These are phyloP conservation scores for Channa maculata DNA, from an alignment of 2,113 vertebrate genomes.

Conservation along the genomic window DNA sequence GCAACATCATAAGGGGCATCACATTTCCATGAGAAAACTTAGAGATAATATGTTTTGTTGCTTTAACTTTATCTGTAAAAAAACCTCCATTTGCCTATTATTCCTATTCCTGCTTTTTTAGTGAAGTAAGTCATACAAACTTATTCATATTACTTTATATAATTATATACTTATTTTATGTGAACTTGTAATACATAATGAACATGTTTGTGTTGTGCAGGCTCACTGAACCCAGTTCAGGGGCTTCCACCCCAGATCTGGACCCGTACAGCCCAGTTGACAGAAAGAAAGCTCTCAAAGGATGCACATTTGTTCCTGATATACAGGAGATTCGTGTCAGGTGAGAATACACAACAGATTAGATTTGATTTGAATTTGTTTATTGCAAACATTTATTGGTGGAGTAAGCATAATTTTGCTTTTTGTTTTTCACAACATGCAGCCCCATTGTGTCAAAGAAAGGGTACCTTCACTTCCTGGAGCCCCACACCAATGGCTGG, in stretches of 20 bases:
- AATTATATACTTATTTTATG: too few species aligned
- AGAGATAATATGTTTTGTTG: not conserved
- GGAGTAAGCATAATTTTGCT: not conserved
- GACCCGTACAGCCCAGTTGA: constrained; percentile 87
- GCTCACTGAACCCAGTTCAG: constrained; percentile 87
- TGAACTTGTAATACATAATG: not conserved
- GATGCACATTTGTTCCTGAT: constrained; percentile 90
- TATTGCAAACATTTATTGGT: not conserved
- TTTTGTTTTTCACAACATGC: constrained; percentile 13
- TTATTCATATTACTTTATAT: too few species aligned
- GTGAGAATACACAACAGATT: constrained; percentile 70
- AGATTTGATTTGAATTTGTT: too few species aligned
- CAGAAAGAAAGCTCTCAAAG: constrained; percentile 86
- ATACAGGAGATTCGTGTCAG: constrained; percentile 98
- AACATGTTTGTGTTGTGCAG: constrained; percentile 67
- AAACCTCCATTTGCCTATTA: not conserved
- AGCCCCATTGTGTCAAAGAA: constrained; percentile 99
- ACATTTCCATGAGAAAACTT: too few species aligned
- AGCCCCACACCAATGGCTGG: constrained; percentile 96
- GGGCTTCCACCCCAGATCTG: constrained; percentile 89
- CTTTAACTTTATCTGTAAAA: not conserved
- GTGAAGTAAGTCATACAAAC: too few species aligned
- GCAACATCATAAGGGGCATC: too few species aligned
- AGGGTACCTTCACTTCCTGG: constrained; percentile 96
- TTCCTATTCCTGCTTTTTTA: too few species aligned